phyloP scores from a whole-genome alignment of 1,140 invertebrate genomes.

The Hypsibius dujardini region DNA sequence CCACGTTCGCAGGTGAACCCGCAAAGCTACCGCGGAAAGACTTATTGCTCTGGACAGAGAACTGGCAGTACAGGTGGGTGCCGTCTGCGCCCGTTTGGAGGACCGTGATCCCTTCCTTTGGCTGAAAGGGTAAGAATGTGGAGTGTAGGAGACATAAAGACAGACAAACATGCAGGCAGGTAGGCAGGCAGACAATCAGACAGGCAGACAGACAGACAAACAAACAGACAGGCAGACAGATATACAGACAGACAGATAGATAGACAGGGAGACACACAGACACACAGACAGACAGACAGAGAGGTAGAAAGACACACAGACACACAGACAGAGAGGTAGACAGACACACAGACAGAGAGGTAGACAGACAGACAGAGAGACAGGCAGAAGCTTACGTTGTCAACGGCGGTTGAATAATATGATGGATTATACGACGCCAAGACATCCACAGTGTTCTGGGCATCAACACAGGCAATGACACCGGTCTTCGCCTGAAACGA shows the following conservation, averaged over 20 bases:
- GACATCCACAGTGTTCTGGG: neutral
- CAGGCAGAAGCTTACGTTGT: constrained; percentile 1
- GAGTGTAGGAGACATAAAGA: neutral
- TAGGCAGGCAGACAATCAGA: neutral
- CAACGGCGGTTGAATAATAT: neutral
- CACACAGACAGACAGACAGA: neutral
- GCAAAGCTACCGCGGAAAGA: constrained; percentile 3
- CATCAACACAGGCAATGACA: neutral
- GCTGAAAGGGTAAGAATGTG: neutral
- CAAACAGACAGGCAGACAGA: neutral
- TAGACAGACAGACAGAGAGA: neutral
- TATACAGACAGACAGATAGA: neutral
- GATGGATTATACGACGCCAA: neutral
- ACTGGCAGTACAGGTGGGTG: constrained; percentile 3
- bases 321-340: neutral
- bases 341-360: neutral
- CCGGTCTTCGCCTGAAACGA: neutral
- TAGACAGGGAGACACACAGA: neutral
- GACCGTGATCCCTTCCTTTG: neutral
- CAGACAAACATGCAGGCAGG: neutral
- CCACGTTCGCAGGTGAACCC: neutral
- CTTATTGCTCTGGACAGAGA: neutral
- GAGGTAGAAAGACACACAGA: neutral
- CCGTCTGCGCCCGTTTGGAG: neutral
- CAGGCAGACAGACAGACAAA: neutral